Evolutionary conservation across 2,797 vertebrate species (phyloP).

Genomic region (Sarcophilus harrisii): DNA sequence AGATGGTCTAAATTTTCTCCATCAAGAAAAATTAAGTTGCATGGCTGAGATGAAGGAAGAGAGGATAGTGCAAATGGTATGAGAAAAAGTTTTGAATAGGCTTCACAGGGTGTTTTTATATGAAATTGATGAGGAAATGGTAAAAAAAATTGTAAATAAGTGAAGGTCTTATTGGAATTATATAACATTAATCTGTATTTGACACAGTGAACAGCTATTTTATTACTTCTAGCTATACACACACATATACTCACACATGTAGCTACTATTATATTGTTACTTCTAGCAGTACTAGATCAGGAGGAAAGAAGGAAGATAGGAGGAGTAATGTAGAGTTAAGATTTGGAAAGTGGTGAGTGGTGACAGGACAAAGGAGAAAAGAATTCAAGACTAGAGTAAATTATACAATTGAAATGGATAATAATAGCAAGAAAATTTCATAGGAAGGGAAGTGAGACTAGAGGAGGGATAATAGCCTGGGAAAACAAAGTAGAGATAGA

Average conservation of each 20-base stretch:
- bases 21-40: background rate
- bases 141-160: background rate
- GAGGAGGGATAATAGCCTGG: background rate
- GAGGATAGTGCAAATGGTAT: background rate
- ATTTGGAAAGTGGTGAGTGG: background rate
- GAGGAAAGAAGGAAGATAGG: background rate
- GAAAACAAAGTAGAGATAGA: background rate
- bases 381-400: background rate
- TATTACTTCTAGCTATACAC: background rate
- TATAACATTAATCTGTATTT: background rate
- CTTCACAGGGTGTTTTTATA: background rate
- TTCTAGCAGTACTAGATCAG: background rate
- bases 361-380: background rate
- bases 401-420: background rate
- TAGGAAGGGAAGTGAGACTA: background rate
- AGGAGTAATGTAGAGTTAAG: background rate
- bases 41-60: background rate
- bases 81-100: background rate
- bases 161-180: background rate
- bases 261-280: background rate
- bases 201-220: background rate
- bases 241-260: too few relatives aligned
- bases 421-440: background rate
- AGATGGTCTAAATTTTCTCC: background rate
- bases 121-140: background rate